Conservation (phyloP, 2,888 invertebrate genomes). For the Cataglyphis albicans region DNA sequence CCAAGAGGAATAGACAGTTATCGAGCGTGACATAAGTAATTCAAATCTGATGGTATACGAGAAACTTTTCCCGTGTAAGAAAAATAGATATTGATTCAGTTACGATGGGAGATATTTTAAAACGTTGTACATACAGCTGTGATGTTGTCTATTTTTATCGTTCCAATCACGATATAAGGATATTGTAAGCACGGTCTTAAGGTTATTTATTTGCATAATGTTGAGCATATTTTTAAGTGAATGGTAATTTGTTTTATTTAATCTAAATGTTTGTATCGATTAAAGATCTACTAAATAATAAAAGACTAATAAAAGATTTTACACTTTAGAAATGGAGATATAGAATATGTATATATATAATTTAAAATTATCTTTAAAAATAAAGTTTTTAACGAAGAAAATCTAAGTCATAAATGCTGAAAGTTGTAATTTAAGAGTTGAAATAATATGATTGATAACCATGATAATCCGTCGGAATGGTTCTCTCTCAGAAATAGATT, state of each 20-base stretch:
- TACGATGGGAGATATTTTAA: conserved; percentile 24
- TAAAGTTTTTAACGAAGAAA: background rate
- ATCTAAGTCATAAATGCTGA: background rate
- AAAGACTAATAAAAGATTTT: too few species aligned
- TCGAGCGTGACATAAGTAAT: background rate
- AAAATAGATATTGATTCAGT: conserved; percentile 30
- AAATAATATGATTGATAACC: background rate
- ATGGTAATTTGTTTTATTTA: background rate
- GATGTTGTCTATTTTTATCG: conserved; percentile 9
- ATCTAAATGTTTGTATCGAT: background rate
- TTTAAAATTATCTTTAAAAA: background rate
- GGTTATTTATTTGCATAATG: background rate
- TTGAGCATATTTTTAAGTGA: background rate
- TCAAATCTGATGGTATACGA: background rate
- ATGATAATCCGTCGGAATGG: background rate
- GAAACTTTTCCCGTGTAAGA: background rate
- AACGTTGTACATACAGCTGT: background rate
- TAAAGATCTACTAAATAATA: background rate
- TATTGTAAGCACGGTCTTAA: background rate
- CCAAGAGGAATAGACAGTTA: background rate
- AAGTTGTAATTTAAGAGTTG: background rate
- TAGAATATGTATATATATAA: background rate
- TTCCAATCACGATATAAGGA: background rate
- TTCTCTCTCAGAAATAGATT: background rate
- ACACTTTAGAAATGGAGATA: too few species aligned